Percentiles rank a stretch among this genome's conserved stretches.
Conservation (phyloP, 1,140 invertebrate species). For the Drosophila sechellia region DNA sequence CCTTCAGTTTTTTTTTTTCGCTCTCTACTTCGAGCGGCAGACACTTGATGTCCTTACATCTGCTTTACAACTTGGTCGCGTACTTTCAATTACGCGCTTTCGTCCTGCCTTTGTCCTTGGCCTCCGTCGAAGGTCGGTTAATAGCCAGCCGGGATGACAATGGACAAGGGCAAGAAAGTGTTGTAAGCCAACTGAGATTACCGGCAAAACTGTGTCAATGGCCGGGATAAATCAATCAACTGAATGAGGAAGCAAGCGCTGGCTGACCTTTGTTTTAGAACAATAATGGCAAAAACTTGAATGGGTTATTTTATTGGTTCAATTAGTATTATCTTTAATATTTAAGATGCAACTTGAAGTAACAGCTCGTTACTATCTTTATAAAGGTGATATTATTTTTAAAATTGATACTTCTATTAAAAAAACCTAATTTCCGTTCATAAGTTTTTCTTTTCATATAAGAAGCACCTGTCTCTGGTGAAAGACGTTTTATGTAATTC, state of each 20-base stretch:
- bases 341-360: too few relatives aligned
- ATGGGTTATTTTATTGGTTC: neutral
- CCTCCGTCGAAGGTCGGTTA: constrained; percentile 44
- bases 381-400: too few relatives aligned
- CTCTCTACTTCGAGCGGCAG: constrained; percentile 10
- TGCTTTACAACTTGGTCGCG: constrained; percentile 70
- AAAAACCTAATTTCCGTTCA: neutral
- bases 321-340: neutral
- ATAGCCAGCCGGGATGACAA: constrained; percentile 46
- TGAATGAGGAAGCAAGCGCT: constrained; percentile 5
- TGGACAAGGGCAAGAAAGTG: constrained; percentile 37
- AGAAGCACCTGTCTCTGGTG: constrained; percentile 7
- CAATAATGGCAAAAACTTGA: neutral
- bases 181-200: constrained; percentile 43
- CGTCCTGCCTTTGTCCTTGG: constrained; percentile 69
- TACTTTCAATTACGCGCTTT: constrained; percentile 69
- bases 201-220: constrained; percentile 47
- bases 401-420: neutral
- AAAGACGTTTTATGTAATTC: constrained; percentile 33
- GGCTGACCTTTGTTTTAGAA: neutral
- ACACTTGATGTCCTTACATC: constrained; percentile 73
- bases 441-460: neutral
- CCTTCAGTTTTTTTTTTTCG: constrained; percentile 27
- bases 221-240: constrained; percentile 27
- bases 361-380: too few relatives aligned